These are phyloP conservation scores for Ahaetulla prasina DNA, from an alignment of 2,113 vertebrate genomes.

Conservation along the genomic window DNA sequence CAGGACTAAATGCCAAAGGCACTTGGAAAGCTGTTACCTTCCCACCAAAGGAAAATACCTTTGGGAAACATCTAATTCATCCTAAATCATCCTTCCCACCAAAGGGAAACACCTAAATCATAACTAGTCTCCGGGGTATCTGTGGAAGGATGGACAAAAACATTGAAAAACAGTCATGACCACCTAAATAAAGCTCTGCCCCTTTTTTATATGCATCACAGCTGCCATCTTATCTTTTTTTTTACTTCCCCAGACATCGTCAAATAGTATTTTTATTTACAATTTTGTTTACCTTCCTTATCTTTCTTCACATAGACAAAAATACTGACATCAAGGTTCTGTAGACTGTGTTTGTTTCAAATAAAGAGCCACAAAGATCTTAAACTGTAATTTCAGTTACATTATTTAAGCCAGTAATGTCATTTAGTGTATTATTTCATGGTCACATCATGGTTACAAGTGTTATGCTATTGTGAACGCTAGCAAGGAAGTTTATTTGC, in stretches of 20 bases:
- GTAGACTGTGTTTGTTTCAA: not conserved
- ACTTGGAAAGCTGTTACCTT: no score
- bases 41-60: no score
- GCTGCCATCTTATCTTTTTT: not conserved
- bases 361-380: not conserved
- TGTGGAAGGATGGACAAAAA: not conserved
- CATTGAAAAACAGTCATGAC: not conserved
- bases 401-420: not conserved
- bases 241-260: not conserved
- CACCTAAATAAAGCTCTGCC: not conserved
- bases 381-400: not conserved
- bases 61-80: no score
- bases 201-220: not conserved
- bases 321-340: not conserved
- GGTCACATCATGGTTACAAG: not conserved
- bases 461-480: not conserved
- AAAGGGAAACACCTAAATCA: not conserved
- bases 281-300: not conserved
- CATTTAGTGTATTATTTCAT: not conserved
- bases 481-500: not conserved
- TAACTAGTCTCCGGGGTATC: not conserved
- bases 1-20: no score
- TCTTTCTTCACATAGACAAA: not conserved
- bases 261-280: not conserved
- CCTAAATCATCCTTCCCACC: no score